These are phyloP conservation scores for Spea bombifrons DNA, from an alignment of 2,113 vertebrate species.

Conservation along the genomic window DNA sequence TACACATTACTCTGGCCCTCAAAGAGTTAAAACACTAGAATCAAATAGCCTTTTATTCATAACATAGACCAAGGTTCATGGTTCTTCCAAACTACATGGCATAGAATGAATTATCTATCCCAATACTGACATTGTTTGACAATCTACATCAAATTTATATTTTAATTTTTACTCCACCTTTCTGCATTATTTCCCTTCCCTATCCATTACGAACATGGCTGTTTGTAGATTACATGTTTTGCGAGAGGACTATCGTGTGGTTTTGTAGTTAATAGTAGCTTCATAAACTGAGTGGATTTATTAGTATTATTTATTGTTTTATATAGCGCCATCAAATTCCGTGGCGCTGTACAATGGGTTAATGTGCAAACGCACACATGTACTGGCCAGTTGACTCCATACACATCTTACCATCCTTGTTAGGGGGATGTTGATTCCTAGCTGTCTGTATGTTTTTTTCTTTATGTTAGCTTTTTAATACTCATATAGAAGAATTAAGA, in stretches of 20 bases:
- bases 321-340: no score
- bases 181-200: conserved; percentile 32
- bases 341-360: no score
- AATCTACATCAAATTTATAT: not conserved
- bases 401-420: conserved; percentile 5
- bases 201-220: conserved; percentile 28
- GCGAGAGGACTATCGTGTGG: conserved; percentile 34
- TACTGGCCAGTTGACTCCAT: conserved; percentile 26
- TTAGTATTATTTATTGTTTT: no score
- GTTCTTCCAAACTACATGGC: no score
- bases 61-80: no score
- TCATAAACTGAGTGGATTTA: conserved; percentile 35
- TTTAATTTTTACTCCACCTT: not conserved
- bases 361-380: conserved; percentile 41
- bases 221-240: conserved; percentile 37
- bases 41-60: no score
- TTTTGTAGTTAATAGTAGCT: conserved; percentile 44
- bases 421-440: conserved; percentile 4
- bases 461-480: not conserved
- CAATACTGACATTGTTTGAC: not conserved
- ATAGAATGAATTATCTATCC: no score
- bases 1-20: no score
- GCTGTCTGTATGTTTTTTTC: not conserved
- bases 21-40: no score
- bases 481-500: conserved; percentile 14